Conservation (phyloP, 2,113 vertebrate species). For the Hippocampus mohnikei region DNA sequence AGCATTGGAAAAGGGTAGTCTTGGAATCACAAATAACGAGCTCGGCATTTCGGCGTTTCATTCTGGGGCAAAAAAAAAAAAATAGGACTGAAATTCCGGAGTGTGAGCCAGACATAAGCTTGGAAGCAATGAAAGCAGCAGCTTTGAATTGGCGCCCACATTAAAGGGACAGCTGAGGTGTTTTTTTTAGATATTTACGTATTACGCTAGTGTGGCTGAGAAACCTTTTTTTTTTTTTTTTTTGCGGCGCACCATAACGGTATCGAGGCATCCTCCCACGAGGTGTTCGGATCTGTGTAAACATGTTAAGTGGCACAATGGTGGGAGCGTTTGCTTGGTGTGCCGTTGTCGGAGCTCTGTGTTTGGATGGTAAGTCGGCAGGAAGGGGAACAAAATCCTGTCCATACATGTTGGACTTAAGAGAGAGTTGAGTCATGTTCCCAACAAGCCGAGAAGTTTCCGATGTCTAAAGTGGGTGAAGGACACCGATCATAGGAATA, state of each 20-base stretch:
- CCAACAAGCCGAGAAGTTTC: background rate
- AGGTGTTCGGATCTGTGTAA: background rate
- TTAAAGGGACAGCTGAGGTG: background rate
- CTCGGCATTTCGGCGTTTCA: background rate
- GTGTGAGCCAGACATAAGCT: background rate
- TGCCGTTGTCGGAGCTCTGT: background rate
- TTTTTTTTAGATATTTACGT: background rate
- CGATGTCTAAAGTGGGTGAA: background rate
- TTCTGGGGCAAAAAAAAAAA: background rate
- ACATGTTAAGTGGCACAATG: background rate
- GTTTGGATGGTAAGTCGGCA: background rate
- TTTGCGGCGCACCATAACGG: background rate
- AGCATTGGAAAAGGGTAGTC: background rate
- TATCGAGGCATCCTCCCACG: background rate
- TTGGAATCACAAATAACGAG: background rate
- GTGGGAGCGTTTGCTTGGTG: background rate
- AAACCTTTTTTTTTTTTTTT: background rate
- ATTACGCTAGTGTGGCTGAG: background rate
- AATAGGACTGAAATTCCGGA: background rate
- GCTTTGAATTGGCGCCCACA: background rate
- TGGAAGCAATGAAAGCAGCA: background rate
- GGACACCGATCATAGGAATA: background rate
- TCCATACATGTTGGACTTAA: background rate
- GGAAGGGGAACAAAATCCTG: background rate
- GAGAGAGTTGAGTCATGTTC: conserved; percentile 1